These are phyloP conservation scores for Stenodera caucasica DNA, from an alignment of 2,888 invertebrate genomes.

Conservation along the genomic window DNA sequence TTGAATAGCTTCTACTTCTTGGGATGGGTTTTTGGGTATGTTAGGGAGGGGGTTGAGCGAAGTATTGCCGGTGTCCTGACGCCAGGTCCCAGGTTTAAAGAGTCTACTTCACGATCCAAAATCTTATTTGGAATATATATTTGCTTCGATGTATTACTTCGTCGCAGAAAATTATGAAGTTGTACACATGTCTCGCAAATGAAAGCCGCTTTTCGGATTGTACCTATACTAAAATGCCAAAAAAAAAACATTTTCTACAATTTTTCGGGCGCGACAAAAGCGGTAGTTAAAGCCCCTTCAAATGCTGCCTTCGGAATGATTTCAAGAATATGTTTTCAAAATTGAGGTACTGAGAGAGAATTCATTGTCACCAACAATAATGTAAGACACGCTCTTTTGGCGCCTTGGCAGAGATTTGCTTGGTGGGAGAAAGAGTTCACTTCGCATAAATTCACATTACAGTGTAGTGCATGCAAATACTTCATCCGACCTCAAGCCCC, in stretches of 20 bases:
- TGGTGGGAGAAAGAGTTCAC: slow-evolving; percentile 24
- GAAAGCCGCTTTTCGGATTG: slow-evolving; percentile 36
- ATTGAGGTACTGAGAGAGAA: slow-evolving; percentile 25
- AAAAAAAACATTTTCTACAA: slow-evolving; percentile 36
- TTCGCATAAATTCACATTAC: slow-evolving; percentile 18
- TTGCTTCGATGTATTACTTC: slow-evolving; percentile 32
- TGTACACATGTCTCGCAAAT: slow-evolving; percentile 43
- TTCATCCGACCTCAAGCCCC: slow-evolving; percentile 43
- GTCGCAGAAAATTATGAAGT: slow-evolving; percentile 41
- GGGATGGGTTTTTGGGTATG: slow-evolving; percentile 11
- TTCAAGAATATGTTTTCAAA: slow-evolving; percentile 34
- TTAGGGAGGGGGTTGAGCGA: no score
- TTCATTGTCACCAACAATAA: slow-evolving; percentile 28
- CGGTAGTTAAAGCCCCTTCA: slow-evolving; percentile 32
- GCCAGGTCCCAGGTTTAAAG: slow-evolving; percentile 17
- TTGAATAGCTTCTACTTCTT: slow-evolving; percentile 32
- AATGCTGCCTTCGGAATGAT: slow-evolving; percentile 15
- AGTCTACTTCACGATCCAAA: slow-evolving; percentile 30
- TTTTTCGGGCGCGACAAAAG: slow-evolving; percentile 25
- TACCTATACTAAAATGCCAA: slow-evolving; percentile 30
- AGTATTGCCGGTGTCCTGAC: slow-evolving; percentile 20
- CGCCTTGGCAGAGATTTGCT: slow-evolving; percentile 22
- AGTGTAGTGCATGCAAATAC: slow-evolving; percentile 26
- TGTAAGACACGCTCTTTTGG: slow-evolving; percentile 24
- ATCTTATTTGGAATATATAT: slow-evolving; percentile 35